Evolutionary conservation across 2,888 invertebrate genomes (phyloP), one percentile per base, ranked within the genome.

Genomic region (Eurytoma californica): DNA sequence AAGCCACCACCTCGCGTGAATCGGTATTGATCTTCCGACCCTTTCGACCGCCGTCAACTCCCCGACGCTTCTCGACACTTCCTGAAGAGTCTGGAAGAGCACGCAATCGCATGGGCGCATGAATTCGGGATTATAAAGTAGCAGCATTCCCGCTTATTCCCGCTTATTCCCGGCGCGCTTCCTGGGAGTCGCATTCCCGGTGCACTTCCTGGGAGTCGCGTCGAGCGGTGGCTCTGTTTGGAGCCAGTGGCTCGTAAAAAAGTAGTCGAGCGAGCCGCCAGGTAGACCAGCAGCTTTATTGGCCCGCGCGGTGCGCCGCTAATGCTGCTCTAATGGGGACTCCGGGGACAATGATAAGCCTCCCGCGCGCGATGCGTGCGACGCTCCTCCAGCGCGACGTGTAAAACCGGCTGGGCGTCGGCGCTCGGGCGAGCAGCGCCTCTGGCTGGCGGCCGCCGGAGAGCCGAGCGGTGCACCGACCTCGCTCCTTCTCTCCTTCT

Each of bases 341-440:
- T 68, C 68, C 30, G 55, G 55, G n/a, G 68, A 55, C 68, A 57
- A 30, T 30, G 68, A 68, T 68, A 68, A 68, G 63, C 63, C 28
- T 30, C 57, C 63, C 69, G 7, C 39, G 16, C 58, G 16, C 51
- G 60, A 7, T 57, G 39, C 12, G 63, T 13, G 18, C 39, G 14
- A 16, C 47, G 47, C n/a, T 47, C 47, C 63, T 18, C 3, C 39
- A 9, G 63, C n/a, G 30, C 60, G 28, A 7, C 86, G 86, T 63
- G 73, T 88, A 86, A 87, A 87, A 86, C 86, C 86, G 87, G 88
- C 88, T 86, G 88, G 86, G 88, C 87, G 89, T 87, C 87, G 87
- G 87, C 86, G 86, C 84, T 61, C 82, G 65, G 55, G 13, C 49
- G 28, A 47, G 61, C 12, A 87, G 85, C 86, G 88, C 88, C 89